Evolutionary conservation across 2,888 invertebrate genomes (phyloP).

Genomic region (Abscondita cerata): DNA sequence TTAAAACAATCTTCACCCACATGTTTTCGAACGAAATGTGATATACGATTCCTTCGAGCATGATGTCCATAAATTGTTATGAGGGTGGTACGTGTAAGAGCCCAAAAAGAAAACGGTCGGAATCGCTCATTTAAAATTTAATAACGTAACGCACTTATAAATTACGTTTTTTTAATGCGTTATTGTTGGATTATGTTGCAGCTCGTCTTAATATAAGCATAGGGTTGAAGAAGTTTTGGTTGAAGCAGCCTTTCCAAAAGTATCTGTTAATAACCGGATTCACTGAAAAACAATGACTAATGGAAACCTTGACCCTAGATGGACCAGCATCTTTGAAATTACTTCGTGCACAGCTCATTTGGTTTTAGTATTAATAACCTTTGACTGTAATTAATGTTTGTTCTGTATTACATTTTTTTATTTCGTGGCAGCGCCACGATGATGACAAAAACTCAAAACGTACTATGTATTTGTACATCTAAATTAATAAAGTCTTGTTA

Average conservation of each 20-base stretch:
- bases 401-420: conserved; percentile 17
- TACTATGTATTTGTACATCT: not conserved
- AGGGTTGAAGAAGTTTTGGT: too few species aligned
- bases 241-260: not conserved
- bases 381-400: conserved; percentile 23
- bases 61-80: conserved; percentile 19
- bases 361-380: conserved; percentile 22
- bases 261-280: conserved; percentile 3
- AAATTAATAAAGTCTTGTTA: conserved; percentile 15
- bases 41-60: conserved; percentile 14
- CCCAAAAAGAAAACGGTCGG: not conserved
- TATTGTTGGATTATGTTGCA: too few species aligned
- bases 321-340: conserved; percentile 27
- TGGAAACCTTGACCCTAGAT: conserved; percentile 27
- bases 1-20: conserved; percentile 27
- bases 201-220: too few species aligned
- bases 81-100: conserved; percentile 14
- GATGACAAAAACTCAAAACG: conserved; percentile 1
- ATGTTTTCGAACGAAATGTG: conserved; percentile 24
- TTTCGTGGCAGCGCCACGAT: conserved; percentile 13
- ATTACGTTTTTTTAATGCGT: too few species aligned
- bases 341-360: conserved; percentile 28
- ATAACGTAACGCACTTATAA: too few species aligned
- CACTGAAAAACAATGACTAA: conserved; percentile 27
- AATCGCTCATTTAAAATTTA: not conserved